These are phyloP conservation scores for Lissonota sp. DNA, from an alignment of 2,888 invertebrate species.

Conservation along the genomic window DNA sequence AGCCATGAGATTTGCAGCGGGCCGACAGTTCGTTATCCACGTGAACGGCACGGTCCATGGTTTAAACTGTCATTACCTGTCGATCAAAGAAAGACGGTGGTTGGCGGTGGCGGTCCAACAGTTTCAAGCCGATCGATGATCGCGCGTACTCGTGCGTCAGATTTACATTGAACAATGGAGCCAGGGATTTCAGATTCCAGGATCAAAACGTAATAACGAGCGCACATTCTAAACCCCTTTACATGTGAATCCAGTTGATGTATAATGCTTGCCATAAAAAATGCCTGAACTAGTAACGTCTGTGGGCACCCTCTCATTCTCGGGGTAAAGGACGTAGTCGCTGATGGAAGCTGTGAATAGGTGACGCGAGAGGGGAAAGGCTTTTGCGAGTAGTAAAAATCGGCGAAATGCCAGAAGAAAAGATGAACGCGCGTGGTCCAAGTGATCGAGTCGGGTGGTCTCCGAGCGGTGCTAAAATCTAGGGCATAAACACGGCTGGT, in stretches of 20 bases:
- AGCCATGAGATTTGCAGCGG: conserved; percentile 71
- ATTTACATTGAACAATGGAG: conserved; percentile 79
- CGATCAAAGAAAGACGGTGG: conserved; percentile 81
- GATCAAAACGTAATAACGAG: conserved; percentile 80
- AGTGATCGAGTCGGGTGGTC: conserved; percentile 68
- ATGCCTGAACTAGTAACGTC: not conserved
- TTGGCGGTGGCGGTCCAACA: conserved; percentile 16
- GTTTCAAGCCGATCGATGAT: conserved; percentile 78
- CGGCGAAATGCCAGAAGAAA: conserved; percentile 64
- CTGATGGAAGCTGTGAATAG: not conserved
- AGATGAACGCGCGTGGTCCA: conserved; percentile 52
- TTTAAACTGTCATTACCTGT: conserved; percentile 83
- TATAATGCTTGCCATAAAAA: conserved; percentile 17
- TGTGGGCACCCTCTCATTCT: not conserved
- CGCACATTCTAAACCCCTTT: conserved; percentile 36
- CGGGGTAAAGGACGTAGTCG: not conserved
- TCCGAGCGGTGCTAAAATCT: conserved; percentile 78
- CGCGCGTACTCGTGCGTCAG: conserved; percentile 75
- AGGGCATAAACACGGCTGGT: conserved; percentile 76
- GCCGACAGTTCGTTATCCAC: conserved; percentile 71
- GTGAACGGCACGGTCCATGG: conserved; percentile 66
- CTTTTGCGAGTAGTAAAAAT: conserved; percentile 75
- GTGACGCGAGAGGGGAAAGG: conserved; percentile 26
- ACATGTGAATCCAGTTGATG: conserved; percentile 13
- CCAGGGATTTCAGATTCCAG: conserved; percentile 65